phyloP scores from a whole-genome alignment of 2,888 invertebrate species.

The Erebia epiphron region DNA sequence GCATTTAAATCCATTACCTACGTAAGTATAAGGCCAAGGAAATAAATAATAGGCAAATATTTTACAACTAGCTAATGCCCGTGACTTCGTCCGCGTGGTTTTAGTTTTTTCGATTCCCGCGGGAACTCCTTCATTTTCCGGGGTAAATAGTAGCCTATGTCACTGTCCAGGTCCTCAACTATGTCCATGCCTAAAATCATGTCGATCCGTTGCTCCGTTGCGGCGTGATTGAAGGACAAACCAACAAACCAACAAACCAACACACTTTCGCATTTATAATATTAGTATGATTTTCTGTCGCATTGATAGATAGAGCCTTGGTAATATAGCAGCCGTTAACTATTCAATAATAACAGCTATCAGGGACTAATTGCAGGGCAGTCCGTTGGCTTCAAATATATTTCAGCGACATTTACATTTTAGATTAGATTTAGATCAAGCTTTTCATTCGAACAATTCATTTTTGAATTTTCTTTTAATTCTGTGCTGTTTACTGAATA shows the following conservation, averaged over 20 bases:
- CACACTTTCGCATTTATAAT: too few relatives aligned
- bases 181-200: too few relatives aligned
- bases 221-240: too few relatives aligned
- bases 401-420: slow-evolving; percentile 35
- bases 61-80: neutral
- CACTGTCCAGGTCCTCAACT: too few relatives aligned
- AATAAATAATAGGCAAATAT: neutral
- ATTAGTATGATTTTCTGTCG: too few relatives aligned
- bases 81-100: too few relatives aligned
- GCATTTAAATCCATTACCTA: too few relatives aligned
- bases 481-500: slow-evolving; percentile 5
- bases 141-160: too few relatives aligned
- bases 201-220: too few relatives aligned
- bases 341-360: slow-evolving; percentile 36
- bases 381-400: slow-evolving; percentile 35
- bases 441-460: slow-evolving; percentile 31
- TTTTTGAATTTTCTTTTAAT: slow-evolving; percentile 22
- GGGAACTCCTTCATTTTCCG: too few relatives aligned
- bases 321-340: slow-evolving; percentile 13
- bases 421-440: slow-evolving; percentile 34
- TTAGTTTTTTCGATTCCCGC: too few relatives aligned
- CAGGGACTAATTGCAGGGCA: slow-evolving; percentile 34
- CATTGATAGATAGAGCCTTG: neutral
- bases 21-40: neutral
- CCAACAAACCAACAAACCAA: too few relatives aligned